A percentile compares a stretch with the other conserved stretches of the same genome.
phyloP scores from a whole-genome alignment of 2,797 vertebrate genomes.

The Halcyon badia region DNA sequence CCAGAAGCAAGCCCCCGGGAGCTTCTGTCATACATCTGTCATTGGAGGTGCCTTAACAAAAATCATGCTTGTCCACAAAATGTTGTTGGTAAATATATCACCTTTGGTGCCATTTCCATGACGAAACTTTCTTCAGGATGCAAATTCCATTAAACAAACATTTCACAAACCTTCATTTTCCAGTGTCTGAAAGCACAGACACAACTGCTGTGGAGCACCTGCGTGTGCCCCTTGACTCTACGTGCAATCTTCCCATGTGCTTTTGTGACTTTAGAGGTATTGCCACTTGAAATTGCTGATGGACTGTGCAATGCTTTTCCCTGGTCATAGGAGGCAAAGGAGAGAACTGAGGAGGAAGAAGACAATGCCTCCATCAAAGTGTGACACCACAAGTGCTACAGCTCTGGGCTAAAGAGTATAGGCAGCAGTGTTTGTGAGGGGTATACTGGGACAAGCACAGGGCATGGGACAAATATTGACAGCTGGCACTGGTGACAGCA shows the following conservation, averaged over 20 bases:
- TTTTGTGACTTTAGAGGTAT: background rate
- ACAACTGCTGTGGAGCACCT: background rate
- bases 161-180: background rate
- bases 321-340: background rate
- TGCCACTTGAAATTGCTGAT: background rate
- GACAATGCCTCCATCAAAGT: background rate
- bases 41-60: background rate
- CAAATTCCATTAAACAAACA: background rate
- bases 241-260: rapidly evolving
- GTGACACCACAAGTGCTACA: background rate
- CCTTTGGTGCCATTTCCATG: background rate
- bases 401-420: background rate
- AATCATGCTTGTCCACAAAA: background rate
- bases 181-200: background rate
- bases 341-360: background rate
- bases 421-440: background rate
- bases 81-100: background rate
- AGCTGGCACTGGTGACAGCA: background rate
- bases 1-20: background rate
- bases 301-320: background rate
- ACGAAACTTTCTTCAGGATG: background rate
- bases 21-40: background rate
- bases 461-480: background rate
- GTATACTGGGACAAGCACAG: background rate
- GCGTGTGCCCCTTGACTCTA: too few relatives aligned